Evolutionary conservation across 2,888 invertebrate species (phyloP).

Genomic region (Drosophila kambysellisi): DNA sequence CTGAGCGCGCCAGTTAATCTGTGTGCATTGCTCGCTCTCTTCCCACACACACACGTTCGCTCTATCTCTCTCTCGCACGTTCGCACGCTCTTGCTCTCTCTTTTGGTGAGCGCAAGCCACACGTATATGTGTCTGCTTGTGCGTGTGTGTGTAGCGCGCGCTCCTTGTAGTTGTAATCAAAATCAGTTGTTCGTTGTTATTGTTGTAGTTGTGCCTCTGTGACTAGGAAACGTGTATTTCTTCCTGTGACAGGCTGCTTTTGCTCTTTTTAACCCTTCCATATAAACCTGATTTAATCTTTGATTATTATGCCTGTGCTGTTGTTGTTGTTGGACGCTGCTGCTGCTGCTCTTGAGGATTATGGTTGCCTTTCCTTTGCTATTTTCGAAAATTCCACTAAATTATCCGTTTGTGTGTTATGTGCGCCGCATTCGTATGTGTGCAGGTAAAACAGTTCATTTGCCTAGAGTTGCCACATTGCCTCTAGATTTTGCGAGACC

Average conservation of each 20-base stretch:
- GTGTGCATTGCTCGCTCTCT: slow-evolving; percentile 29
- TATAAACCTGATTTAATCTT: slow-evolving; percentile 81
- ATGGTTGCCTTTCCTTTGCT: slow-evolving; percentile 70
- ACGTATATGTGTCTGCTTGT: slow-evolving; percentile 20
- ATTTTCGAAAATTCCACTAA: slow-evolving; percentile 79
- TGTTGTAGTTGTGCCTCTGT: slow-evolving; percentile 51
- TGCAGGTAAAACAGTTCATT: slow-evolving; percentile 81
- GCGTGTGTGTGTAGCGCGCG: slow-evolving; percentile 47
- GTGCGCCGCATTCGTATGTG: slow-evolving; percentile 36
- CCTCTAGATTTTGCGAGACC: slow-evolving; percentile 52
- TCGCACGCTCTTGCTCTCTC: slow-evolving; percentile 29
- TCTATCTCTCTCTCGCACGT: slow-evolving; percentile 18
- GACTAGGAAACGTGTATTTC: slow-evolving; percentile 78
- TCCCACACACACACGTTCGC: slow-evolving; percentile 10
- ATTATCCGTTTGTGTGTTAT: slow-evolving; percentile 64
- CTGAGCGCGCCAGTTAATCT: slow-evolving; percentile 60
- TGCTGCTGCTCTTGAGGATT: slow-evolving; percentile 59
- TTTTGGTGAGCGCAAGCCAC: slow-evolving; percentile 42
- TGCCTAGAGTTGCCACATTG: slow-evolving; percentile 71
- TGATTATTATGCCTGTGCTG: slow-evolving; percentile 72
- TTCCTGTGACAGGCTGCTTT: slow-evolving; percentile 75
- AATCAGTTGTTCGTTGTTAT: slow-evolving; percentile 72
- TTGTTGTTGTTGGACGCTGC: slow-evolving; percentile 41
- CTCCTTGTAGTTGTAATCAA: slow-evolving; percentile 68
- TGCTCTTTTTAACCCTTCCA: slow-evolving; percentile 78